A percentile compares a stretch with the other conserved stretches of the same genome.
These are phyloP conservation scores for Drosophila quinaria DNA, from an alignment of 2,888 invertebrate genomes.

Conservation along the genomic window DNA sequence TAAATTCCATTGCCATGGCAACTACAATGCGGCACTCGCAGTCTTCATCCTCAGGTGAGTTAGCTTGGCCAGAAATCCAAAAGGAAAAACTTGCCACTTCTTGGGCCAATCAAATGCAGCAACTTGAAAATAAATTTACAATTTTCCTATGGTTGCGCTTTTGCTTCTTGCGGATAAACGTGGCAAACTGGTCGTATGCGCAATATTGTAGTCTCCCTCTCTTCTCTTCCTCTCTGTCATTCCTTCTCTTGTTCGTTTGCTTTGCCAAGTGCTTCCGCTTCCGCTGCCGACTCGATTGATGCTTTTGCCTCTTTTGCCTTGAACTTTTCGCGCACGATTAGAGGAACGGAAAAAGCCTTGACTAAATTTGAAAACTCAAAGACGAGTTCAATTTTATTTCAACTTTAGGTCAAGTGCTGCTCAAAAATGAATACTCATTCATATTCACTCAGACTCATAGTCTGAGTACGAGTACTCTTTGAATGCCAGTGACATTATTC, in stretches of 20 bases:
- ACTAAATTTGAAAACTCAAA: background rate
- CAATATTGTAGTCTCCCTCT: constrained; percentile 42
- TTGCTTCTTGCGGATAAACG: constrained; percentile 29
- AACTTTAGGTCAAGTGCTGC: constrained; percentile 9
- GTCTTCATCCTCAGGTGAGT: constrained; percentile 91
- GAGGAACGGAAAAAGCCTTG: constrained; percentile 16
- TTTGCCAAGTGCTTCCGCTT: constrained; percentile 46
- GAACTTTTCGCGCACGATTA: constrained; percentile 46
- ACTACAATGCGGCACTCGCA: constrained; percentile 89
- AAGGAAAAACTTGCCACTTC: background rate
- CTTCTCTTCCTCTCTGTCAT: background rate
- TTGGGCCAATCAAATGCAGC: constrained; percentile 32
- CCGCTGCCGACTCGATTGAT: constrained; percentile 37
- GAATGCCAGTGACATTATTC: constrained; percentile 58
- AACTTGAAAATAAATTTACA: constrained; percentile 37
- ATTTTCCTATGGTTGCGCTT: constrained; percentile 43
- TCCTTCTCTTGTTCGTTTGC: constrained; percentile 6
- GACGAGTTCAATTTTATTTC: constrained; percentile 2
- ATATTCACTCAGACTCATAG: background rate
- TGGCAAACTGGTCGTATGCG: constrained; percentile 46
- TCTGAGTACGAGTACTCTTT: constrained; percentile 13
- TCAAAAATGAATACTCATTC: background rate
- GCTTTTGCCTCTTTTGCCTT: constrained; percentile 34
- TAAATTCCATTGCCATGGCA: constrained; percentile 94
- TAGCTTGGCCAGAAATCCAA: background rate